These are phyloP conservation scores for Dipodomys ordii DNA, from an alignment of 2,113 vertebrate species.

Conservation along the genomic window DNA sequence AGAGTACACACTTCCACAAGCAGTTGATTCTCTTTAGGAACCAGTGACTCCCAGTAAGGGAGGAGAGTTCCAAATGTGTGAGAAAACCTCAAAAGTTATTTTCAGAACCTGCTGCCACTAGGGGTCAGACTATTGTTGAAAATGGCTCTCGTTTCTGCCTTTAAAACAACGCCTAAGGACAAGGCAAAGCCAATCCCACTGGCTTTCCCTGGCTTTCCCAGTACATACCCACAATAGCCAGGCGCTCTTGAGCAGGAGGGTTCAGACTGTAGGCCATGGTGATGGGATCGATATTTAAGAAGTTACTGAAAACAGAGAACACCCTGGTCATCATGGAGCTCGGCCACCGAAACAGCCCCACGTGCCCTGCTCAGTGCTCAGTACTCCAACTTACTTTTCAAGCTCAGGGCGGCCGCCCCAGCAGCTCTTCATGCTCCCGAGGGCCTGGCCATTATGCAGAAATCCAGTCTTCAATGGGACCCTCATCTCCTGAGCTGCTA, in stretches of 20 bases:
- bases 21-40: neutral
- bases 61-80: neutral
- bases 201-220: too few species aligned
- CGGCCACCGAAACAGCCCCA: fast-evolving
- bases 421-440: conserved; percentile 91
- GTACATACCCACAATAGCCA: conserved; percentile 81
- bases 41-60: neutral
- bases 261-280: conserved; percentile 88
- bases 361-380: fast-evolving
- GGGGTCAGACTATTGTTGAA: conserved; percentile 75
- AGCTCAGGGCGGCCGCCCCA: conserved; percentile 89
- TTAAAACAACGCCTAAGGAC: neutral
- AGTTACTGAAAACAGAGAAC: conserved; percentile 85
- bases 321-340: neutral
- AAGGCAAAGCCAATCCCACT: neutral
- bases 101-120: conserved; percentile 59
- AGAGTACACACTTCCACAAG: neutral
- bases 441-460: conserved; percentile 91
- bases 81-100: neutral
- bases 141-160: neutral
- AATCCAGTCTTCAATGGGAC: conserved; percentile 92
- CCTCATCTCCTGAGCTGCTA: conserved; percentile 94
- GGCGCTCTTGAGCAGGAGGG: conserved; percentile 75
- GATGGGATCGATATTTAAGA: conserved; percentile 90
- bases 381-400: conserved; percentile 90